A percentile compares a stretch with the other conserved stretches of the same genome.
Conservation (phyloP, 2,888 invertebrate genomes). For the Arrhopalites spinosus region DNA sequence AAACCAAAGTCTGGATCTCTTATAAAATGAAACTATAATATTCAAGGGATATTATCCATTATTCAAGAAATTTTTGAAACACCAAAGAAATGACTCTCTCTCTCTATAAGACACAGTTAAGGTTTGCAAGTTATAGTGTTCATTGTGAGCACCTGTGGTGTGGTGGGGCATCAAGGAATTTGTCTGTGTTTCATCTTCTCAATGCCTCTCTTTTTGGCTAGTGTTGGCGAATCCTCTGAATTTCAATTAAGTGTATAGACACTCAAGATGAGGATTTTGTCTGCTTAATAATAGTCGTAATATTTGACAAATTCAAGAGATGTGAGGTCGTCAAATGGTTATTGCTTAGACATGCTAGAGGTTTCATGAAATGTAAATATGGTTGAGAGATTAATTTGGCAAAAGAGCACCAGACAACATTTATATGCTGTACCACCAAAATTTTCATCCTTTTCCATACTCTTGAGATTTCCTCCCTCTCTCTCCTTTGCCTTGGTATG, state of each 20-base stretch:
- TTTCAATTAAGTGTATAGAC: conserved; percentile 17
- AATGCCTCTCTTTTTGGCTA: background rate
- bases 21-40: no score
- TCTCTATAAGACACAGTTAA: no score
- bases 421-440: background rate
- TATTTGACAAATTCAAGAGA: conserved; percentile 8
- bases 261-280: background rate
- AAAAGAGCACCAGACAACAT: background rate
- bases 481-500: no score
- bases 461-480: no score
- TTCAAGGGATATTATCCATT: no score
- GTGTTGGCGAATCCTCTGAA: conserved; percentile 11
- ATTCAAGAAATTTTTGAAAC: no score
- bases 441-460: background rate
- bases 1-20: no score
- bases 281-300: background rate
- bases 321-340: conserved; percentile 7
- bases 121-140: no score
- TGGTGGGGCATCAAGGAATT: conserved; percentile 14
- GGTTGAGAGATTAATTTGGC: background rate
- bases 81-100: no score
- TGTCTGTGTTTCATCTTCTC: conserved; percentile 2
- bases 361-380: no score
- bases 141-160: conserved; percentile 26
- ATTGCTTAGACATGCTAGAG: background rate